Conservation (phyloP, 2,113 vertebrate genomes). For the Oreamnos americanus region DNA sequence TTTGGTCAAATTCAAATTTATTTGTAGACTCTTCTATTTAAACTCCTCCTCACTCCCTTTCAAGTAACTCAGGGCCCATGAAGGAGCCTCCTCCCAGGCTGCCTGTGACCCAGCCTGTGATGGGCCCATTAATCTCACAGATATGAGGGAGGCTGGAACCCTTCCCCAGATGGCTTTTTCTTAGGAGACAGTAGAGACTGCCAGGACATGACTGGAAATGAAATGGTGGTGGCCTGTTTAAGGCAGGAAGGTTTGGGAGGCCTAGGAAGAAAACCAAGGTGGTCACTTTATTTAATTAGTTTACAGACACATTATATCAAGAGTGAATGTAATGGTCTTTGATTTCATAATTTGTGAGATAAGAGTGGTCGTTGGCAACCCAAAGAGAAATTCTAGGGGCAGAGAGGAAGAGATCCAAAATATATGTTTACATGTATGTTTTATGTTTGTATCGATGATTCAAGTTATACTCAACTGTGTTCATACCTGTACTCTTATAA, state of each 20-base stretch:
- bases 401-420: not conserved
- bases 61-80: not conserved
- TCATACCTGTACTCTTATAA: not conserved
- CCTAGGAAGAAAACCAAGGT: conserved; percentile 29
- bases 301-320: not conserved
- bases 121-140: conserved; percentile 68
- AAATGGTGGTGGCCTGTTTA: not conserved
- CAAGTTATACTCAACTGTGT: not conserved
- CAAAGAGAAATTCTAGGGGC: not conserved
- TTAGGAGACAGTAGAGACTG: conserved; percentile 52
- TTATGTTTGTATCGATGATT: not conserved
- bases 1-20: conserved; percentile 9
- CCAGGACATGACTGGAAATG: conserved; percentile 54
- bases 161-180: conserved; percentile 51
- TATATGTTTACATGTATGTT: not conserved
- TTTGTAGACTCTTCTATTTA: conserved; percentile 31
- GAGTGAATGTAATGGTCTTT: not conserved
- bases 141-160: conserved; percentile 37
- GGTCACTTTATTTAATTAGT: not conserved
- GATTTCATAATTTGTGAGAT: conserved; percentile 33
- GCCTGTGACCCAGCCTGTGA: conserved; percentile 29
- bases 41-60: conserved; percentile 37
- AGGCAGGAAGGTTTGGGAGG: not conserved
- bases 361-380: not conserved
- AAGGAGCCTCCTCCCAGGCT: not conserved